Evolutionary conservation across 1,140 invertebrate species (phyloP).

Genomic region (Drosophila azteca): DNA sequence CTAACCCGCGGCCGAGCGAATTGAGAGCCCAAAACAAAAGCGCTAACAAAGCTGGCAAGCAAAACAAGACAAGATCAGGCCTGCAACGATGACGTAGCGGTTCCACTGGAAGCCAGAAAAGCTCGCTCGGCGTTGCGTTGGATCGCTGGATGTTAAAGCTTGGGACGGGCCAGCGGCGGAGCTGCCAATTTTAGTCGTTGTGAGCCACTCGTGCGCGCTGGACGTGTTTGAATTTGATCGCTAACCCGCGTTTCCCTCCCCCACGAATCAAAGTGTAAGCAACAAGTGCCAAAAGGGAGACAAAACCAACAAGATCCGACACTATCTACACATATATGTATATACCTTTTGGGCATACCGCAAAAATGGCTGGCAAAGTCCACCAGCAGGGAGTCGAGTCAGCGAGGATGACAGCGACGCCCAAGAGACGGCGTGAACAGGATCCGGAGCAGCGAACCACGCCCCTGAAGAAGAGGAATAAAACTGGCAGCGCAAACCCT

Average conservation of each 20-base stretch:
- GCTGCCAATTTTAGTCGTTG: slow-evolving; percentile 59
- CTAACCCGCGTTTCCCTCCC: not conserved
- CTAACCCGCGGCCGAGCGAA: slow-evolving; percentile 44
- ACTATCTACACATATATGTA: slow-evolving; percentile 13
- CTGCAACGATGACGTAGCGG: slow-evolving; percentile 56
- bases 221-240: slow-evolving; percentile 58
- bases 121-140: not conserved
- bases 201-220: slow-evolving; percentile 71
- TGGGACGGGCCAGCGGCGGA: slow-evolving; percentile 39
- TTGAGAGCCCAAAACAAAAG: slow-evolving; percentile 75
- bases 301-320: slow-evolving; percentile 26
- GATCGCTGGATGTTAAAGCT: slow-evolving; percentile 45
- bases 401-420: too few relatives aligned
- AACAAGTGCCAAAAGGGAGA: slow-evolving; percentile 56
- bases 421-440: too few relatives aligned
- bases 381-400: too few relatives aligned
- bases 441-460: too few relatives aligned
- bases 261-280: slow-evolving; percentile 64
- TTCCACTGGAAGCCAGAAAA: slow-evolving; percentile 36
- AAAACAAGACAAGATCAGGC: slow-evolving; percentile 71
- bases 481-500: too few relatives aligned
- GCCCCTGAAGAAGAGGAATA: too few relatives aligned
- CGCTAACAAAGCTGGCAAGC: slow-evolving; percentile 61
- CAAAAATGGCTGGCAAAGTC: too few relatives aligned
- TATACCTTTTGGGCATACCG: not conserved